Evolutionary conservation across 1,140 invertebrate species (phyloP).

Genomic region (Paraescarpia echinospica): DNA sequence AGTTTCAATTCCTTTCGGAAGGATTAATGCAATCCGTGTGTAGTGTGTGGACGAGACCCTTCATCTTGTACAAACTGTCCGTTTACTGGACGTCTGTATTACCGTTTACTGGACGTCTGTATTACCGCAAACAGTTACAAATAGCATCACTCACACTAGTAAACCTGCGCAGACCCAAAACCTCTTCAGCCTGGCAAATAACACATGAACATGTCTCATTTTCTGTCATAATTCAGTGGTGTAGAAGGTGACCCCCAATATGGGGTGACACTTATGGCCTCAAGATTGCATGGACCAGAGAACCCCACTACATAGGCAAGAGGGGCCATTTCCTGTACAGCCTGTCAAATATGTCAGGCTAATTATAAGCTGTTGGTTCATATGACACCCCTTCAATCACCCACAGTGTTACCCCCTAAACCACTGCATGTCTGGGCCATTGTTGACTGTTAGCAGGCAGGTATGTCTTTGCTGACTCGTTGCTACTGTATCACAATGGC

Average conservation of each 20-base stretch:
- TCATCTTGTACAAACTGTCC: not conserved
- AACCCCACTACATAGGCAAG: not conserved
- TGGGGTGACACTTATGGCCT: not conserved
- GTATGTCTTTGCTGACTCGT: not conserved
- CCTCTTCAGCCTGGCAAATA: not conserved
- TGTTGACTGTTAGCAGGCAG: not conserved
- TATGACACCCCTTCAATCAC: not conserved
- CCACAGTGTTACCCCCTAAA: not conserved
- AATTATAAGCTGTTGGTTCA: not conserved
- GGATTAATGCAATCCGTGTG: not conserved
- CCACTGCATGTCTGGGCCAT: not conserved
- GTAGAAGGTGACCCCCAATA: not conserved
- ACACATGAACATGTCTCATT: not conserved
- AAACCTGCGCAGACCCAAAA: not conserved
- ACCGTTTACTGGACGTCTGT: not conserved
- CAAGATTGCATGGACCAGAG: not conserved
- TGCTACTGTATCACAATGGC: not conserved
- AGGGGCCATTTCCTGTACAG: not conserved
- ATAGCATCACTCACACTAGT: not conserved
- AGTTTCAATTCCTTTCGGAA: not conserved
- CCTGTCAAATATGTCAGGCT: constrained; percentile 4
- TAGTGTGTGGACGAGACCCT: not conserved
- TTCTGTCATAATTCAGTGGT: not conserved
- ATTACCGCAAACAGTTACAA: not conserved
- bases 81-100: not conserved